Base-by-base conservation (phyloP, 2,888 invertebrate genomes). In the Trachelus stipa region DNA sequence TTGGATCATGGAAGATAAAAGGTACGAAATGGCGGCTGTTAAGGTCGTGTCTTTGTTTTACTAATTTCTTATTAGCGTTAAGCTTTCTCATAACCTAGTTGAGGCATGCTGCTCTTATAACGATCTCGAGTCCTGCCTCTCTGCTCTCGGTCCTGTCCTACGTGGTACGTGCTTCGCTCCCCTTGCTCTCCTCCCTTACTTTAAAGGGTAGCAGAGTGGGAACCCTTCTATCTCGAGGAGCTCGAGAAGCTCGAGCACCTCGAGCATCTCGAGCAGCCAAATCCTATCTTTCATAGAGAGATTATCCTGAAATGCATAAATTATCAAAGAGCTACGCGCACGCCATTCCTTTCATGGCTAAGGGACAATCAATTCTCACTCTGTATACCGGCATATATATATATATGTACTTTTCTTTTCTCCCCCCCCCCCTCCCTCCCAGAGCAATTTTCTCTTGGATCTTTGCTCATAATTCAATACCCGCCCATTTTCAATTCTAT, bases 301-400 rank as follows among this genome's bases (percentile, higher is more conserved):
- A 87, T 87, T 87, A 87, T 87, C 83, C 86, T 84, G 83, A 87
- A 87, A 87, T 88, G 86, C 86, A 87, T 87, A 88, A 87, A 87
- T 87, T 88, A 87, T 88, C 87, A 87, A 79, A 76, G 77, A 78
- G 77, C 77, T 68, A 34, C 34, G 23, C 40, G 40, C 40, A 56
- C 40, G 40, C 23, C 40, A 9, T 23, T 23, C 40, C 40, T 56
- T 15, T 56, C 71, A 15, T n/a, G 71, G 4, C 33, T 31, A 71
- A 31, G 31, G 69, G 12, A 33, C 33, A 31, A 71, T 33, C 71
- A 31, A 56, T 56, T 56, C 40, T 40, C 15, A 40, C 40, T 56
- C 6, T 23, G 40, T 56, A 56, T 56, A 23, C 6, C 6, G 1
- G 6, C 23, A 23, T 15, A 40, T 40, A 40, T 40, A 15, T 12